These are phyloP conservation scores for Pangasius mekongensis DNA, from an alignment of 2,797 vertebrate genomes.

Conservation along the genomic window DNA sequence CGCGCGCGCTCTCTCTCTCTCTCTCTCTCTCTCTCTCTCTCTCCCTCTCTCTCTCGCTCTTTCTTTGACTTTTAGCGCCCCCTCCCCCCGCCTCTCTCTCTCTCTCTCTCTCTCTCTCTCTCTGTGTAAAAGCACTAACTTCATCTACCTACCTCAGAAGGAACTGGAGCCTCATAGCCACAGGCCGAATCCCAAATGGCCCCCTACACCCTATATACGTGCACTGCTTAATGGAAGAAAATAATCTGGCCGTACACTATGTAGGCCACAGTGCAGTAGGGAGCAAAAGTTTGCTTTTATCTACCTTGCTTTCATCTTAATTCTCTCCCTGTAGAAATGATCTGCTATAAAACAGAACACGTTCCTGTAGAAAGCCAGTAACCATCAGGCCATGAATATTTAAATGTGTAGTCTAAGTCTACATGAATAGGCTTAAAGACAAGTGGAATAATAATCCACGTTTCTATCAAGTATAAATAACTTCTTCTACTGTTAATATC, in stretches of 20 bases:
- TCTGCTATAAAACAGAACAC: neutral
- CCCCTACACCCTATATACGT: neutral
- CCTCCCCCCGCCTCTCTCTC: neutral
- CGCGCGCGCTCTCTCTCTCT: neutral
- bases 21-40: neutral
- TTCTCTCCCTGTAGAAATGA: neutral
- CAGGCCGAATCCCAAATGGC: neutral
- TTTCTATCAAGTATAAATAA: neutral
- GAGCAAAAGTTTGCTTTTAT: neutral
- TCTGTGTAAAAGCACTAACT: neutral
- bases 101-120: neutral
- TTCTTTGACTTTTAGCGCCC: slow-evolving; percentile 5
- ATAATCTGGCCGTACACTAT: neutral
- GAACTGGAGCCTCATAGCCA: neutral
- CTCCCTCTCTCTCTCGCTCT: neutral
- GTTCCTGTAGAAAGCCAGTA: neutral
- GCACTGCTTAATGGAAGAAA: neutral
- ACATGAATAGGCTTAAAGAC: neutral
- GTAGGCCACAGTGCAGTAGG: neutral
- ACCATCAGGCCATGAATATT: neutral
- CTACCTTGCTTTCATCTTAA: neutral
- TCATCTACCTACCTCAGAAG: neutral
- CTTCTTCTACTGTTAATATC: too few species aligned
- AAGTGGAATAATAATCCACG: neutral
- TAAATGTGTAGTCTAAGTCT: neutral